Base-by-base conservation (phyloP, 2,888 invertebrate genomes). In the Caradrina kadenii region DNA sequence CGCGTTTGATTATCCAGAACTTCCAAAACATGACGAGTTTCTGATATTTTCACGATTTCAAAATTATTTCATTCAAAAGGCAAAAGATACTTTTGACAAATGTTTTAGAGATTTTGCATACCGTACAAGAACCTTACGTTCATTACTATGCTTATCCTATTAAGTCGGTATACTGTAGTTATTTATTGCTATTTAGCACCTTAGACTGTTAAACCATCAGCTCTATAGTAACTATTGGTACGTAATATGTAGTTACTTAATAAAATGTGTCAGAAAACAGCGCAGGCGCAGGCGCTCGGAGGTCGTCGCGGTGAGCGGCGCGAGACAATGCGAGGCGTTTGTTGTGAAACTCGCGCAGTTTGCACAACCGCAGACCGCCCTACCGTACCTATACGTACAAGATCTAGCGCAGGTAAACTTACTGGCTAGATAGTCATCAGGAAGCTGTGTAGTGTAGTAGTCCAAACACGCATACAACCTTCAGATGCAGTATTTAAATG, bases 251-350 rank as follows among this genome's bases (percentile, higher is more conserved):
- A 76, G 83, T 84, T 82, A 84, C 81, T 81, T 82, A 82, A 86
- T 86, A 88, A 90, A 91, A 88, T 89, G 87, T 89, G 90, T 87
- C 91, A 90, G 91, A 92, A 91, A 92, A 89, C 88, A 86, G 86
- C 87, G 84, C 88, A 84, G 82, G 86, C 83, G 75, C 82, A 84
- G 86, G 80, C 86, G 82, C 76, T 81, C 92, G 92, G 93, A 94
- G 95, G 94, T 93, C 94, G 93, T 91, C 92, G 91, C 92, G 90
- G 95, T 94, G 95, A 95, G 93, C 93, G 95, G 95, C 93, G 91
- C 92, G 92, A 95, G 94, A 96, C 95, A 95, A 95, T 95, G 91
- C 94, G 93, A 93, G 94, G 92, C 92, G 92, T 90, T 88, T 88
- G 92, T 95, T 95, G 93, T 92, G 95, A 93, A 95, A 94, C 91